Evolutionary conservation across 2,113 vertebrate species (phyloP).

Genomic region (Pedetes capensis): DNA sequence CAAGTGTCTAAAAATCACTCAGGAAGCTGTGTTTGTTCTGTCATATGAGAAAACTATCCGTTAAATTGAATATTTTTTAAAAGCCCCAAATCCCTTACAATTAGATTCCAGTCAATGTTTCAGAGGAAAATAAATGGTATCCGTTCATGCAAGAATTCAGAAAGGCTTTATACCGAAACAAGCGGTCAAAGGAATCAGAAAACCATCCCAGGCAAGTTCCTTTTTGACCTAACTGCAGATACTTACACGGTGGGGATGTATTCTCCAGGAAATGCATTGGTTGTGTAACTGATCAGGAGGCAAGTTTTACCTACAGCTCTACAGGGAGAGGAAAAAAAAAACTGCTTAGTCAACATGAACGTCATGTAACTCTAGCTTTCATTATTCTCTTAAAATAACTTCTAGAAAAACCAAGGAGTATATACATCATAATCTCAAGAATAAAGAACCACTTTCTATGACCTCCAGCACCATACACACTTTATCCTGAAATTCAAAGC

Average conservation of each 20-base stretch:
- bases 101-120: neutral
- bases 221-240: neutral
- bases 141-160: neutral
- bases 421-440: neutral
- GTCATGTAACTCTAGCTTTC: neutral
- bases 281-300: conserved; percentile 99
- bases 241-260: conserved; percentile 99
- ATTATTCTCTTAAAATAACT: neutral
- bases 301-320: conserved; percentile 99
- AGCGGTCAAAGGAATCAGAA: neutral
- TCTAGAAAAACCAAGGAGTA: neutral
- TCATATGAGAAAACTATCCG: neutral
- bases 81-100: neutral
- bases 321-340: conserved; percentile 59
- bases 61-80: neutral
- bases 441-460: neutral
- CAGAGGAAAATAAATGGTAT: neutral
- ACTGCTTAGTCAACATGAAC: neutral
- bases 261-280: conserved; percentile 98
- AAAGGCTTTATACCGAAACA: neutral
- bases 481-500: neutral
- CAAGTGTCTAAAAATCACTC: neutral
- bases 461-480: neutral
- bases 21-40: neutral
- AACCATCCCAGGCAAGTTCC: neutral